Evolutionary conservation across 2,797 vertebrate genomes (phyloP), one percentile per base, ranked within the genome.

Genomic region (Nothura maculosa): DNA sequence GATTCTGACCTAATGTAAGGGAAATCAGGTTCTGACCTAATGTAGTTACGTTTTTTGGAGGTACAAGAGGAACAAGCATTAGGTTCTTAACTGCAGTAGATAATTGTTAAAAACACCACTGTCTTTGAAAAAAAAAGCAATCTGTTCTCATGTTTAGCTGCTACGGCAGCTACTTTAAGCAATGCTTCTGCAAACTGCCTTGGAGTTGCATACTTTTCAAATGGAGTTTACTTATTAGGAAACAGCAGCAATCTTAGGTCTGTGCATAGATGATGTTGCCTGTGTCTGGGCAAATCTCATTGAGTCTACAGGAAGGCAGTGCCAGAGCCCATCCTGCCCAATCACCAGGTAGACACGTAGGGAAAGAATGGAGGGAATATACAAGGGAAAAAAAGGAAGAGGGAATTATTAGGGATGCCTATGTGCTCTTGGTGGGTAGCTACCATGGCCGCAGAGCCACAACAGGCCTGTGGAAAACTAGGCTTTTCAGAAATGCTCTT

Each of bases 251-350:
- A 57, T 42, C 42, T 72, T 34, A 36, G 24, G 50, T 77, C 74
- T 0, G 0, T 0, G 3, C 30, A 62, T 30, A 87, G 62, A 36
- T 2, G 11, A 78, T 81, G 7, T 4, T 43, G 27, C 30, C 62
- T 43, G 10, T 89, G 80, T 63, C 42, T 48, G 55, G 58, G 20
- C 0, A 1, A 79, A 27, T 16, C 36, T 55, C 6, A 2, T 60
- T 58, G 21, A 62, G 3, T 16, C 70, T 20, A 24, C 30, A 8
- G 10, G 1, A 7, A 0, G 2, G 22, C 25, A 11, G 22, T 21
- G 27, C 58, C 47, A 10, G 13, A 32, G 52, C 57, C 10, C 1
- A 1, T 81, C n/a, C 48, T 20, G 22, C 47, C 61, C 32, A 42
- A 21, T n/a, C 74, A 13, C 4, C 0, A 3, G 0, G 0, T 89